A percentile compares a stretch with the other conserved stretches of the same genome.
phyloP scores from a whole-genome alignment of 92 coral and sea anemone genomes.

The Bergia puertoricense region DNA sequence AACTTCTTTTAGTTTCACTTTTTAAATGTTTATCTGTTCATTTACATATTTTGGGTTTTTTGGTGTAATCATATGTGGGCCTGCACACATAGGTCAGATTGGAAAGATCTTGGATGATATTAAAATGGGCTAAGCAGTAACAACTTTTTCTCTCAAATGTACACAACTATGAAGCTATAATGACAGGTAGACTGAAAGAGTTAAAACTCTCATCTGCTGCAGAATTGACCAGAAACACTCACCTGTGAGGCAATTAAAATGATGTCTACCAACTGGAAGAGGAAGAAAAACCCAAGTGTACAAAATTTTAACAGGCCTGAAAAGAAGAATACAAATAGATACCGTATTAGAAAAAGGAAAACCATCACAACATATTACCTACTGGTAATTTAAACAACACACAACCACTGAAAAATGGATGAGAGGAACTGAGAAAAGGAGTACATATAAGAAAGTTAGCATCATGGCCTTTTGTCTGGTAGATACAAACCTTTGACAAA shows the following conservation, averaged over 20 bases:
- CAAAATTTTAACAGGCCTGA: slow-evolving; percentile 93
- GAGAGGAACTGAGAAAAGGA: no score
- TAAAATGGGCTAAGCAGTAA: neutral
- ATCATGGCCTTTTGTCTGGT: no score
- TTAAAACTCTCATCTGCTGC: neutral
- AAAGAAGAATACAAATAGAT: neutral
- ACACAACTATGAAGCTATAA: no score
- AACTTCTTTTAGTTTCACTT: neutral
- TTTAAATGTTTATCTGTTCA: neutral
- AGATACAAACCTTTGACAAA: no score
- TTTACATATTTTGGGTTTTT: no score
- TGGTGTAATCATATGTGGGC: no score
- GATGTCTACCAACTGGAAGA: slow-evolving; percentile 92
- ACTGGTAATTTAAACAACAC: no score
- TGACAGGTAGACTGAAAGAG: neutral
- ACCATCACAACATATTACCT: no score
- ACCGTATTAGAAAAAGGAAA: neutral
- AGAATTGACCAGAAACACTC: neutral
- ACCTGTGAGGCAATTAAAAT: slow-evolving; percentile 98
- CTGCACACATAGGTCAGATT: neutral
- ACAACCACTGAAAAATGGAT: no score
- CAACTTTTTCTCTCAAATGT: no score
- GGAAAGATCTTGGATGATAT: neutral
- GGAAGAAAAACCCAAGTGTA: slow-evolving; percentile 96
- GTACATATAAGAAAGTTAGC: no score